Evolutionary conservation across 2,113 vertebrate species (phyloP), one percentile per base, ranked within the genome.

Genomic region (Paramormyrops kingsleyae): DNA sequence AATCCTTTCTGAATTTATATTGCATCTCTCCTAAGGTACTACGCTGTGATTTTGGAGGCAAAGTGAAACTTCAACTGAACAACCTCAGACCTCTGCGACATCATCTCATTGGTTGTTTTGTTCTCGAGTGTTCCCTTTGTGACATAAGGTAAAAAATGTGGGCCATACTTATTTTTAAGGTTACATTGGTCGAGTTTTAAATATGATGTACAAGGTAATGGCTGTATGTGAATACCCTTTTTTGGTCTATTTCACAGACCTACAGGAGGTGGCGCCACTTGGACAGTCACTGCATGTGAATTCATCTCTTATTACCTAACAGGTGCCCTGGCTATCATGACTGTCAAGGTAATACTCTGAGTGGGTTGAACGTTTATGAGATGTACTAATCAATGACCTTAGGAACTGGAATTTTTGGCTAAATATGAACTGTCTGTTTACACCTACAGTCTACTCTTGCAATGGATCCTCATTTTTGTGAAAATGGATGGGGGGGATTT

Each of bases 231-330:
- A 80, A 42, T 42, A 59, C 83, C 5, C 7, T 9, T 12, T 7
- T 35, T 59, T 85, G n/a, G 87, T 88, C 7, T 80, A 1, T 89
- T 10, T 80, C 31, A 44, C 89, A 99, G 98, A 89, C 98, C 98
- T 84, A 93, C 98, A 89, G 98, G 98, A 92, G 98, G 98, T 80
- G 94, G 93, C 90, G 90, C 93, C 2, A 96, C 95, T 42, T 99
- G 98, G 98, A 97, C 98, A 24, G 97, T 96, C 59, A 99, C 98
- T 74, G 97, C 97, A 6, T 98, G 97, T 90, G 97, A 99, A 62
- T 94, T 93, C 83, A 94, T 98, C 88, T 95, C 96, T 17, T 88
- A 92, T 91, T 97, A 96, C 90, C 93, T 99, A 44, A 96, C 92
- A 0, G 97, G 97, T 90, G 94, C 95, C 35, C 90, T 93, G 21